A percentile compares a stretch with the other conserved stretches of the same genome.
Conservation (phyloP, 2,888 invertebrate genomes). For the Pilophorus perplexus region DNA sequence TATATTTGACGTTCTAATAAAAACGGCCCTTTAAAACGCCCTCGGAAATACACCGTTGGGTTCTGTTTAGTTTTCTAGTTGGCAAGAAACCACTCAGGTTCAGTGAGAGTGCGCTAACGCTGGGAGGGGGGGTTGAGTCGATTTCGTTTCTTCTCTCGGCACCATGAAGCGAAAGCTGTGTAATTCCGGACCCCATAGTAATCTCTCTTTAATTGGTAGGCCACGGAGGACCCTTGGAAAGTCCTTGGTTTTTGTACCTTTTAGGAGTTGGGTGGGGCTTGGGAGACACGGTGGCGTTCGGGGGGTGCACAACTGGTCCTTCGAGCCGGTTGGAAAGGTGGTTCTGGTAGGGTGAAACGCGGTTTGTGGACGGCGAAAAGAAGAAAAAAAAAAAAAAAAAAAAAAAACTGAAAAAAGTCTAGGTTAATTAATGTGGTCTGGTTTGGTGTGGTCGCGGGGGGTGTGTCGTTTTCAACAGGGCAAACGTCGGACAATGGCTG, state of each 20-base stretch:
- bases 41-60: background rate
- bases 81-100: constrained; percentile 19
- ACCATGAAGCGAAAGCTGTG: constrained; percentile 11
- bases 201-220: constrained; percentile 19
- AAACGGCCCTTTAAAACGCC: background rate
- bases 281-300: too few relatives aligned
- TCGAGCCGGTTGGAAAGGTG: background rate
- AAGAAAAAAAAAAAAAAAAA: background rate
- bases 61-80: constrained; percentile 26
- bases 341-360: background rate
- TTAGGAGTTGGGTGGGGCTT: too few relatives aligned
- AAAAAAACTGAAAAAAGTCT: background rate
- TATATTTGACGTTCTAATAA: constrained; percentile 20
- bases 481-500: constrained; percentile 10
- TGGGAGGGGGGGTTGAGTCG: background rate
- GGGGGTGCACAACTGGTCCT: background rate
- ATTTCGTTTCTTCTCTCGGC: background rate
- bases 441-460: background rate
- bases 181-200: constrained; percentile 8
- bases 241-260: background rate
- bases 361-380: background rate
- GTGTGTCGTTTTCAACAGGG: background rate
- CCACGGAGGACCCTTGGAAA: background rate
- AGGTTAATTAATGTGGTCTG: constrained; percentile 4
- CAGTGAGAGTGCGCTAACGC: background rate